Base-by-base conservation (phyloP, 1,140 invertebrate genomes). In the Drosophila simulans region DNA sequence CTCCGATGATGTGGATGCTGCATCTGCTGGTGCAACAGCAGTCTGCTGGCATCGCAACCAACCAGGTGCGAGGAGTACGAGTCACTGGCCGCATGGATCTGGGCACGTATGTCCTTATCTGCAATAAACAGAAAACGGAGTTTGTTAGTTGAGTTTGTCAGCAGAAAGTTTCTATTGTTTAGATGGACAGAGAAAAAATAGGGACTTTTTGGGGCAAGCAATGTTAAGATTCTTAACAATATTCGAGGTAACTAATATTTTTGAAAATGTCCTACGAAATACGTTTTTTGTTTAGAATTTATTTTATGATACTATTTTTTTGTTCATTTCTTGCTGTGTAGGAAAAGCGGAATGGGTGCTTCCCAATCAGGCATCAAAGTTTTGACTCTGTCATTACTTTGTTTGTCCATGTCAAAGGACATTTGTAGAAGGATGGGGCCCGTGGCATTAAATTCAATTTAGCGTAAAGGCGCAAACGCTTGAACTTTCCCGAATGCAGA, bases 61-160 rank as follows among this genome's bases (percentile, higher is more conserved):
- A 88, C 80, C 60, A 90, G 85, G 75, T 88, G 84, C 49, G 77
- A 85, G 74, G 77, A 79, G 64, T 90, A 89, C 34, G 77, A 80
- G 54, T 81, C 83, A 46, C 57, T 73, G 51, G 58, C 52, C 31
- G 53, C 78, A 62, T 90, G 88, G 43, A 92, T 73, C 75, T 92
- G 91, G 31, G 86, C 81, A 22, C 91, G 83, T 64, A 92, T 92
- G 56, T 92, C 86, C 75, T 92, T 92, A 71, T 92, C 91, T 92
- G 80, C 37, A 92, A 88, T 39, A 43, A 70, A 56, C 63, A 52
- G 42, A 55, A 45, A 42, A 45, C 53, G 43, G 42, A 64, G 56
- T 63, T 59, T 34, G 20, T 80, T 80, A 77, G 81, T 45, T 42
- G 27, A 66, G 59, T 64, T 65, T 62, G 52, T 55, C 20, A 25